Percentiles rank a stretch among this genome's conserved stretches.
These are phyloP conservation scores for Paraescarpia echinospica DNA, from an alignment of 1,140 invertebrate species.

Conservation along the genomic window DNA sequence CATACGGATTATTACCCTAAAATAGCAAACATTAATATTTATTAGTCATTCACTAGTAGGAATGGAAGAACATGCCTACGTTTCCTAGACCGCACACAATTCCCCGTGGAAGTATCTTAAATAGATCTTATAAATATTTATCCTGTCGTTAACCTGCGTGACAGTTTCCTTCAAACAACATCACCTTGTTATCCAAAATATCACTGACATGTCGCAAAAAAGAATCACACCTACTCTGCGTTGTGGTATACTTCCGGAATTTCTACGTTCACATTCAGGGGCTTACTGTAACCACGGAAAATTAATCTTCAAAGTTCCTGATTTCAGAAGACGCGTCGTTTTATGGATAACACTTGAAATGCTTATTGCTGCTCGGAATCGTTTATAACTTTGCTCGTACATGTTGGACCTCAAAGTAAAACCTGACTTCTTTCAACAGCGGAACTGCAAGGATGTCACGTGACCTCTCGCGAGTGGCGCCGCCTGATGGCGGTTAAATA, in stretches of 20 bases:
- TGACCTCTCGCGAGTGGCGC: too few relatives aligned
- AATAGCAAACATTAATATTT: not conserved
- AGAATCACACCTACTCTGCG: not conserved
- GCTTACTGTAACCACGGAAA: not conserved
- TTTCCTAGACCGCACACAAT: not conserved
- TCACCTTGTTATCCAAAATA: not conserved
- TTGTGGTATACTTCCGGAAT: not conserved
- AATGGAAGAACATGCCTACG: not conserved
- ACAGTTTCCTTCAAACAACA: not conserved
- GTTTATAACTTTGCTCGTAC: not conserved
- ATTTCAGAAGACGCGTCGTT: not conserved
- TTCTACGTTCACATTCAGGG: not conserved
- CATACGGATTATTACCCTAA: not conserved
- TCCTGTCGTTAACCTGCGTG: not conserved
- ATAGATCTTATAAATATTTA: not conserved
- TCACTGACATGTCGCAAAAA: not conserved
- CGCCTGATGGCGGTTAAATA: not conserved
- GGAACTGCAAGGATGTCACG: not conserved
- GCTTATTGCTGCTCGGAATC: not conserved
- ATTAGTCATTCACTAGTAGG: not conserved
- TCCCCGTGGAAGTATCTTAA: not conserved
- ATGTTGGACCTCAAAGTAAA: not conserved
- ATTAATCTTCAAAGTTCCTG: not conserved
- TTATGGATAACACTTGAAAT: not conserved
- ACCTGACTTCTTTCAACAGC: too few relatives aligned